Base-by-base conservation (phyloP, 2,888 invertebrate species). In the Ophion obscuratus region DNA sequence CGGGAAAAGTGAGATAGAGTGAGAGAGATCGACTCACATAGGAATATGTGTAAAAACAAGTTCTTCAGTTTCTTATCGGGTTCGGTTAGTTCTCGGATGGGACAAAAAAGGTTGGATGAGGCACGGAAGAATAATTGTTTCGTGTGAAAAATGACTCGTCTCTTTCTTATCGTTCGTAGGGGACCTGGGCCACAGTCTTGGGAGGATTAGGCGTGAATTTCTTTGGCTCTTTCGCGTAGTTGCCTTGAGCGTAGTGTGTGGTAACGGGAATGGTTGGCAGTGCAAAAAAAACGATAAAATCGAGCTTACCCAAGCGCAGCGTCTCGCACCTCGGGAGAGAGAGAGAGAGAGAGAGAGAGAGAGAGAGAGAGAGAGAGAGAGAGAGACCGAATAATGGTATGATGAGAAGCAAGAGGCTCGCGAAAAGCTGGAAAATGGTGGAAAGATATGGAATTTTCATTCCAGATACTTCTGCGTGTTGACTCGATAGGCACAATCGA, bases 121-220 rank as follows among this genome's bases (percentile, higher is more conserved):
- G 68, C 76, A 66, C 68, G 75, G 78, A 81, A 84, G 83, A 87
- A 87, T 87, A 87, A 87, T 87, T 87, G 84, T 87, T 87, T 87
- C 47, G 70, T 59, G 85, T 85, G 85, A 87, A 79, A 85, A 87
- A 87, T 85, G 85, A 85, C 84, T 81, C 64, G 62, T 77, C 27
- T 36, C 20, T 75, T 59, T 59, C 82, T 86, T 84, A 87, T 81
- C 85, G 68, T 73, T 71, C 77, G 64, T 53, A 57, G 57, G 62
- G 76, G 68, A 73, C 73, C 20, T 47, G 31, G 31, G 80, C 66
- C 74, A 36, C 17, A 47, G 76, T 80, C 87, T 79, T 76, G 62
- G 31, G 83, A 81, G 85, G 64, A 40, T 81, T 74, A 67, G 70
- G 20, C 77, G 70, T 71, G 77, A 85, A 81, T 84, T 81, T 78